phyloP scores from a whole-genome alignment of 1,140 invertebrate genomes.

The Armadillidium nasatum region DNA sequence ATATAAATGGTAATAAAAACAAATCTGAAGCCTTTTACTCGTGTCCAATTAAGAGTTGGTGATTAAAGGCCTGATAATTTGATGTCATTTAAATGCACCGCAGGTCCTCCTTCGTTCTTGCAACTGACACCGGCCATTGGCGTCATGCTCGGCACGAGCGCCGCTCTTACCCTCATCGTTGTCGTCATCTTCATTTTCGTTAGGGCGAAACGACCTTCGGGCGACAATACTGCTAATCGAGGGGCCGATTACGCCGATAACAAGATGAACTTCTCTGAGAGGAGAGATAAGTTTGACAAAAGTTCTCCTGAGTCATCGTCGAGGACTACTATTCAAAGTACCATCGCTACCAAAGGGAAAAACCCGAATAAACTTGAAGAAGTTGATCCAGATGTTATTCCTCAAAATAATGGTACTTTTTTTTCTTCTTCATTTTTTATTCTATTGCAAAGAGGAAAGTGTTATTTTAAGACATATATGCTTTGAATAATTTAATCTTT shows the following conservation, averaged over 20 bases:
- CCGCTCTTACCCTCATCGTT: slow-evolving; percentile 64
- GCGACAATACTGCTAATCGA: neutral
- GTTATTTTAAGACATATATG: too few relatives aligned
- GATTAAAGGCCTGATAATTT: neutral
- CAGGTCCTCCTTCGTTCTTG: slow-evolving; percentile 43
- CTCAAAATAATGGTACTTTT: neutral
- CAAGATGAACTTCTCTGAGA: neutral
- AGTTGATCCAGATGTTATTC: neutral
- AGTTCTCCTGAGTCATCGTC: neutral
- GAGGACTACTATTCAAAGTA: neutral
- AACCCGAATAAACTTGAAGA: neutral
- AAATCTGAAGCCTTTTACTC: neutral
- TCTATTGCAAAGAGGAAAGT: too few relatives aligned
- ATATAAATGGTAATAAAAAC: neutral
- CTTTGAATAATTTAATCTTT: too few relatives aligned
- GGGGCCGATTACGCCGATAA: neutral
- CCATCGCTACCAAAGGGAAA: neutral
- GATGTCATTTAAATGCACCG: neutral
- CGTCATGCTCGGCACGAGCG: slow-evolving; percentile 65
- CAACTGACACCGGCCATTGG: slow-evolving; percentile 65
- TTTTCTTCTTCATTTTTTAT: neutral
- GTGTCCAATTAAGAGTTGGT: neutral
- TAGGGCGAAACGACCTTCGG: slow-evolving; percentile 55
- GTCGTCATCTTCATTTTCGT: slow-evolving; percentile 67
- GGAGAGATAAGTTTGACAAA: neutral